phyloP scores from a whole-genome alignment of 2,113 vertebrate species.

The Euleptes europaea region DNA sequence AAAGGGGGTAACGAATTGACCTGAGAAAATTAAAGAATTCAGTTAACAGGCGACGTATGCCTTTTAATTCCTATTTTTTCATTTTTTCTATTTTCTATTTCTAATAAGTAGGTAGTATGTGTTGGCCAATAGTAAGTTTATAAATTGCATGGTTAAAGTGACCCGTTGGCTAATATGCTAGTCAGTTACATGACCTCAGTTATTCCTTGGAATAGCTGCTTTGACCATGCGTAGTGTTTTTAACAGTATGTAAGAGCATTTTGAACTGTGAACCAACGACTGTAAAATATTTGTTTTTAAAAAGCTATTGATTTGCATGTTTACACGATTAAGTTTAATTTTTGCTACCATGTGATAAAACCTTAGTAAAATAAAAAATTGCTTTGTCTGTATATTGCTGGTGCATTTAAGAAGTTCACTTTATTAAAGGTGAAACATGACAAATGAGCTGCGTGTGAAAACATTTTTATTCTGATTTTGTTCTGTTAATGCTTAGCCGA shows the following conservation, averaged over 20 bases:
- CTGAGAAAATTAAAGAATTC: constrained; percentile 74
- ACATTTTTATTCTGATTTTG: constrained; percentile 26
- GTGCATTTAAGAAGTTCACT: constrained; percentile 56
- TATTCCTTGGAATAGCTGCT: constrained; percentile 60
- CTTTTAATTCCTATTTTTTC: constrained; percentile 74
- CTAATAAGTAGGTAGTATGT: constrained; percentile 70
- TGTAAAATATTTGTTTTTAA: constrained; percentile 54
- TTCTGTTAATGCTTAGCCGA: constrained; percentile 41
- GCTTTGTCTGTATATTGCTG: constrained; percentile 58
- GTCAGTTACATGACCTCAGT: constrained; percentile 53
- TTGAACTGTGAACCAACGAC: constrained; percentile 58
- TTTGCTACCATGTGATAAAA: constrained; percentile 57
- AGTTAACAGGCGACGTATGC: constrained; percentile 72
- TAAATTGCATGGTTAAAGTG: constrained; percentile 70
- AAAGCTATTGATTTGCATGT: constrained; percentile 74
- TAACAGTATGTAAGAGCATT: constrained; percentile 56
- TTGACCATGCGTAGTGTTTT: constrained; percentile 70
- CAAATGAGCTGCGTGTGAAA: constrained; percentile 58
- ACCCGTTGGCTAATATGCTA: constrained; percentile 64
- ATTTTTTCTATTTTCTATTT: constrained; percentile 66
- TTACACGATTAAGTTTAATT: constrained; percentile 59
- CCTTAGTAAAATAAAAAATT: constrained; percentile 54
- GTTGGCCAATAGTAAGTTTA: constrained; percentile 56
- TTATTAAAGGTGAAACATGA: constrained; percentile 62
- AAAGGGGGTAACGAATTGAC: constrained; percentile 71